phyloP scores from a whole-genome alignment of 1,140 invertebrate species.

The Brachionus manjavacas region DNA sequence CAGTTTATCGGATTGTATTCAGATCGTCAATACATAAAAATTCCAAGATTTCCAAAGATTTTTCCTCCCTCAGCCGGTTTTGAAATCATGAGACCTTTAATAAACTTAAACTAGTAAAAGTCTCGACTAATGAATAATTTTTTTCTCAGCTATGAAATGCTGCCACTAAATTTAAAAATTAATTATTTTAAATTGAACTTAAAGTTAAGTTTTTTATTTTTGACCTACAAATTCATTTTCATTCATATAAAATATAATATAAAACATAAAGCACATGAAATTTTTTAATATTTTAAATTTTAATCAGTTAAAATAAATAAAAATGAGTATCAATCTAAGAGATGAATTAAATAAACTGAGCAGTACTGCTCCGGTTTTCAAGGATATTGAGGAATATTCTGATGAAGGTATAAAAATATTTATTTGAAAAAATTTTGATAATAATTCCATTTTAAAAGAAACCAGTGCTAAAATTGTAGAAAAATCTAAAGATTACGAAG shows the following conservation, averaged over 20 bases:
- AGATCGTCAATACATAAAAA: too few species aligned
- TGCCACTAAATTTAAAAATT: too few species aligned
- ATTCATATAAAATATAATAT: not conserved
- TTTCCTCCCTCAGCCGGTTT: too few species aligned
- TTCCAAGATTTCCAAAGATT: too few species aligned
- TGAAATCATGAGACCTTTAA: too few species aligned
- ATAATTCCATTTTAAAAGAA: conserved; percentile 7
- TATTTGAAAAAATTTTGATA: not conserved
- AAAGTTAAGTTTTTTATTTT: not conserved
- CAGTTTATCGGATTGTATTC: too few species aligned
- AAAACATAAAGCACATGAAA: not conserved
- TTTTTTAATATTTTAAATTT: not conserved
- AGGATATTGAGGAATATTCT: conserved; percentile 14
- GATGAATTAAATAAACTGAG: conserved; percentile 39
- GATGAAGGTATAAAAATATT: conserved; percentile 13
- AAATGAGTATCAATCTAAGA: conserved; percentile 33
- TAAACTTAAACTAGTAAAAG: too few species aligned
- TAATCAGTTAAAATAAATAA: not conserved
- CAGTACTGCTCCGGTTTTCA: conserved; percentile 21
- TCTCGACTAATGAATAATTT: too few species aligned
- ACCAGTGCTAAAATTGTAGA: conserved; percentile 14
- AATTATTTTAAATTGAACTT: not conserved
- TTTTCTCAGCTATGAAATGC: too few species aligned
- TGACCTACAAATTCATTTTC: not conserved
- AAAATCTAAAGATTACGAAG: conserved; percentile 2